Percentiles rank a stretch among this genome's conserved stretches.
Conservation (phyloP, 2,888 invertebrate genomes). For the Caenorhabditis zanzibari region DNA sequence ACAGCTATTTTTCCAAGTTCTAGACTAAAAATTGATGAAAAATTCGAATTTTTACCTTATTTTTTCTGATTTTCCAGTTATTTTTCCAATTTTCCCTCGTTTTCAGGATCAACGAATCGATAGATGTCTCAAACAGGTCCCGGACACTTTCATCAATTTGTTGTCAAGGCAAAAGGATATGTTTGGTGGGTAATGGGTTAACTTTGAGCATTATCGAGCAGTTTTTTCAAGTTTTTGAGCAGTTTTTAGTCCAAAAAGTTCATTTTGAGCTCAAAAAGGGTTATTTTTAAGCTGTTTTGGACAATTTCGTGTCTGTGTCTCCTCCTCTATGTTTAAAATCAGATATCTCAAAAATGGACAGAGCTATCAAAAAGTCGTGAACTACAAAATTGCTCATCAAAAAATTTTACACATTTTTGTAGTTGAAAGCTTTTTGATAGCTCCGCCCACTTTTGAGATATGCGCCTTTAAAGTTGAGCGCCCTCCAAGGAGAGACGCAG, state of each 20-base stretch:
- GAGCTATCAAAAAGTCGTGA: conserved; percentile 3
- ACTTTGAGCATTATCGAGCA: not conserved
- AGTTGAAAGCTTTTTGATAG: not conserved
- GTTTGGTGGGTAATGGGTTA: conserved; percentile 51
- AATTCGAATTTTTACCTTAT: too few relatives aligned
- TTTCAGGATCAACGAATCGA: conserved; percentile 73
- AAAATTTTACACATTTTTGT: not conserved
- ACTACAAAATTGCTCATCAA: not conserved
- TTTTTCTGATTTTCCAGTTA: not conserved
- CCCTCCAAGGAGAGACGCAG: too few relatives aligned
- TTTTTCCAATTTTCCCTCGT: too few relatives aligned
- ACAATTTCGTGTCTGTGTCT: too few relatives aligned
- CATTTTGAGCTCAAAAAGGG: too few relatives aligned
- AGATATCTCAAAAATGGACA: not conserved
- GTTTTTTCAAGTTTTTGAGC: not conserved
- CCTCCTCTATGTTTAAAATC: too few relatives aligned
- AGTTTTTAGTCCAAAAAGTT: too few relatives aligned
- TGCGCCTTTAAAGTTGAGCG: too few relatives aligned
- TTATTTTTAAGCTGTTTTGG: too few relatives aligned
- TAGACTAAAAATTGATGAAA: not conserved
- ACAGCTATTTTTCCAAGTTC: too few relatives aligned
- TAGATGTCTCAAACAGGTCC: conserved; percentile 70
- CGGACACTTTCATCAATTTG: conserved; percentile 77
- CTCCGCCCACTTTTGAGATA: too few relatives aligned
- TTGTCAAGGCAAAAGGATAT: conserved; percentile 77